Base-by-base conservation (phyloP, 2,888 invertebrate species). In the Ephialtes manifestator region DNA sequence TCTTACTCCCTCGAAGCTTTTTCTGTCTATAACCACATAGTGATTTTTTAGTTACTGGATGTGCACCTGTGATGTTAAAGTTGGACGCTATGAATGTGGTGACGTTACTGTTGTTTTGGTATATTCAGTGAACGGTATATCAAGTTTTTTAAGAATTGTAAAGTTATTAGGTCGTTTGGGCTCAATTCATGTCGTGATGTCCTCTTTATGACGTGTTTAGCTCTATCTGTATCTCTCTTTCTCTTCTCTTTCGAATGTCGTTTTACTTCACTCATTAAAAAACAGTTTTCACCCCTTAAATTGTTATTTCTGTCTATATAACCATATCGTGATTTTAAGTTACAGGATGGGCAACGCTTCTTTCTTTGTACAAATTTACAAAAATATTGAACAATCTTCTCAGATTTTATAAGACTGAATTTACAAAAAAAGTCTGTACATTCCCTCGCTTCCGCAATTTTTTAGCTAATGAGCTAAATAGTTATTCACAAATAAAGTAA, bases 161-260 rank as follows among this genome's bases (percentile, higher is more conserved):
- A n/a, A n/a, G n/a, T n/a, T n/a, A n/a, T n/a, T n/a, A n/a, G n/a
- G n/a, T n/a, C n/a, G n/a, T n/a, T n/a, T n/a, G n/a, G n/a, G n/a
- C n/a, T n/a, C n/a, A n/a, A n/a, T n/a, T n/a, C n/a, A n/a, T n/a
- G n/a, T n/a, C n/a, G n/a, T n/a, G n/a, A n/a, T n/a, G 71, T 85
- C 83, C 83, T 80, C 80, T 70, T 58, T 35, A 24, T 58, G 28
- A 48, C 60, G 53, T 46, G 48, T 70, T 48, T 58, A 46, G 13
- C 31, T 24, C 20, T 28, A 28, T 63, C 55, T 46, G 18, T 74
- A 18, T 74, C 46, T 48, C 63, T 24, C 24, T 24, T 24, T 53
- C 46, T 65, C 20, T 35, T 13, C 13, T 2, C 15, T 63, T 35
- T 39, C 63, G 39, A 63, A 39, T 7, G 63, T 63, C 63, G 39